Evolutionary conservation across 2,888 invertebrate species (phyloP), one percentile per base, ranked within the genome.

Genomic region (Cynaeus angustus): DNA sequence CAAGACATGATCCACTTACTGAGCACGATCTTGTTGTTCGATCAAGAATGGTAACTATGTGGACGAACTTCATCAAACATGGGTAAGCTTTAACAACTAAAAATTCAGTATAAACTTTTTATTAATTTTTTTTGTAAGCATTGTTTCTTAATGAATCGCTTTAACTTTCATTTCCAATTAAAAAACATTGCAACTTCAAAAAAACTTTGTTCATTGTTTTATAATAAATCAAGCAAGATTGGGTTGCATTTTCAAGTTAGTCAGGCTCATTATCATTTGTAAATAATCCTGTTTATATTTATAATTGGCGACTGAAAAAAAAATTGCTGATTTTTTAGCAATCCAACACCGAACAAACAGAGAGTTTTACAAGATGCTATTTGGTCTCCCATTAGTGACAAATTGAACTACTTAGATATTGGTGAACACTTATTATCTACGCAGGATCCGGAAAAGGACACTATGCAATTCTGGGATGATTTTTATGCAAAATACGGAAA

Each of bases 31-130:
- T 50, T n/a, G 9, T 74, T 1, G 69, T 73, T 1, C 66, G 77
- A 46, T 66, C 33, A n/a, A 64, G 73, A 26, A 69, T 79, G 59
- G 46, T 79, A 21, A 74, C 68, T 55, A 16, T 80, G 46, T 80
- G 80, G 80, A 77, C 76, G 0, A 79, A 80, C 71, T 80, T 80
- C 68, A 77, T 75, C 4, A 80, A 78, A 74, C 72, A 73, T 48
- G 69, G 75, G 77, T 77, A 68, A 73, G 65, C n/a, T n/a, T n/a
- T n/a, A n/a, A n/a, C n/a, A n/a, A n/a, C n/a, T n/a, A n/a, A n/a
- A n/a, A n/a, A n/a, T n/a, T 61, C 48, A 26, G n/a, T 10, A 41
- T n/a, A n/a, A n/a, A n/a, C n/a, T n/a, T n/a, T n/a, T n/a, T n/a
- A n/a, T n/a, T n/a, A n/a, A n/a, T n/a, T n/a, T n/a, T n/a, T n/a